Evolutionary conservation across 2,888 invertebrate species (phyloP), one percentile per base, ranked within the genome.

Genomic region (Imbricaverruca yamaguchii): DNA sequence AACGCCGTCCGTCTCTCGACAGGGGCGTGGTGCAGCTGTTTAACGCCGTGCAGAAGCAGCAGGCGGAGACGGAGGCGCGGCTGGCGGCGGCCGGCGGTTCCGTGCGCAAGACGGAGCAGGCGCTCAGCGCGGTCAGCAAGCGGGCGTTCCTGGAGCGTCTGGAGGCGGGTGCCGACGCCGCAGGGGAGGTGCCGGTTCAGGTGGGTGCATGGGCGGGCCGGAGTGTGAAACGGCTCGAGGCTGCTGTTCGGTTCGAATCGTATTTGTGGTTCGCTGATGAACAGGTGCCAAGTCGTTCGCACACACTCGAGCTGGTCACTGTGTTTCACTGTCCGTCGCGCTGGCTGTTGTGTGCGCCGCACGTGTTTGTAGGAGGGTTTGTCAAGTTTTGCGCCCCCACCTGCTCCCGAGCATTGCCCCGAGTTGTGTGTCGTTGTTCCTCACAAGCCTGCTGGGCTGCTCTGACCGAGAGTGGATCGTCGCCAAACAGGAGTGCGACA

Each of bases 21-120:
- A 94, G 93, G 87, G 97, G 96, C 85, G 95, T 96, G 0, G 95
- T 97, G 0, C 96, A 96, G 86, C 88, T 97, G 83, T 97, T 96
- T 85, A 97, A 97, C 89, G 94, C 95, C 61, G 96, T 97, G 0
- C 91, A 91, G 85, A 90, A 92, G 84, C 96, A 96, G 87, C 96
- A 96, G 87, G 93, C 92, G 86, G 91, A 91, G 81, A 88, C 96
- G 80, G 91, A 91, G 78, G 90, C 90, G 82, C 92, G 94, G 87
- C 86, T 95, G 80, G 89, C 91, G 81, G 90, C 92, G 25, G 88
- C 85, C 59, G 86, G 87, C 21, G 89, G 92, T 53, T 89, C 94
- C 63, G 93, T 94, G 86, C 90, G 92, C 56, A 93, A 93, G 85
- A 91, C 92, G 85, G 94, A 94, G 83, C 93, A 93, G 85, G 90